A percentile compares a stretch with the other conserved stretches of the same genome.
Conservation (phyloP, 2,888 invertebrate genomes). For the Philonicus albiceps region DNA sequence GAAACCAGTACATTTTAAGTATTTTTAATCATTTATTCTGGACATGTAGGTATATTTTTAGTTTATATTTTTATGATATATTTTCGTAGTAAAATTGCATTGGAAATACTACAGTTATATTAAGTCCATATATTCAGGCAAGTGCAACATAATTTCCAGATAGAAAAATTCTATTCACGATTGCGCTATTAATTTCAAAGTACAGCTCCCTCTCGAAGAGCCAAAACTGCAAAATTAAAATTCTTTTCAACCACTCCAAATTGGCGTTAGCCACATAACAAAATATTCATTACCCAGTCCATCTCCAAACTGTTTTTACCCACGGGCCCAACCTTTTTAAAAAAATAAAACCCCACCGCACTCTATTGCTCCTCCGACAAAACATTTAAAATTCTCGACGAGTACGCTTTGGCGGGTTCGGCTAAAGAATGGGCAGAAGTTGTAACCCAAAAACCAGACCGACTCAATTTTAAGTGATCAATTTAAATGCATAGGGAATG, state of each 20-base stretch:
- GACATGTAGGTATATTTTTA: background rate
- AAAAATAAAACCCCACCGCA: background rate
- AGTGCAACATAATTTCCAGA: background rate
- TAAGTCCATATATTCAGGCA: background rate
- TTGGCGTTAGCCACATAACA: background rate
- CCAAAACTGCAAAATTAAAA: background rate
- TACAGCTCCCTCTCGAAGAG: background rate
- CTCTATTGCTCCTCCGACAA: background rate
- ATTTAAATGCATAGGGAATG: background rate
- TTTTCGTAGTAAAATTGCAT: background rate
- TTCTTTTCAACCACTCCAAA: background rate
- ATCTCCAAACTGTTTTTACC: background rate
- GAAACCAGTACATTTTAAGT: background rate
- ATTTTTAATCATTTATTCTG: background rate
- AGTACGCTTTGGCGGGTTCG: background rate
- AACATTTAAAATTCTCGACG: background rate
- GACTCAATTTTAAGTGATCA: background rate
- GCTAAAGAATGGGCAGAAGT: background rate
- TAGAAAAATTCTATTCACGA: background rate
- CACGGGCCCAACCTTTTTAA: background rate
- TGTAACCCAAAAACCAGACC: background rate
- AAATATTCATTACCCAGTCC: background rate
- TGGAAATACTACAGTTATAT: background rate
- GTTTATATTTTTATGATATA: background rate
- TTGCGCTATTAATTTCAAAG: background rate